Percentiles rank a stretch among this genome's conserved stretches.
Evolutionary conservation across 2,888 invertebrate species (phyloP).

Genomic region (Emesis furor): DNA sequence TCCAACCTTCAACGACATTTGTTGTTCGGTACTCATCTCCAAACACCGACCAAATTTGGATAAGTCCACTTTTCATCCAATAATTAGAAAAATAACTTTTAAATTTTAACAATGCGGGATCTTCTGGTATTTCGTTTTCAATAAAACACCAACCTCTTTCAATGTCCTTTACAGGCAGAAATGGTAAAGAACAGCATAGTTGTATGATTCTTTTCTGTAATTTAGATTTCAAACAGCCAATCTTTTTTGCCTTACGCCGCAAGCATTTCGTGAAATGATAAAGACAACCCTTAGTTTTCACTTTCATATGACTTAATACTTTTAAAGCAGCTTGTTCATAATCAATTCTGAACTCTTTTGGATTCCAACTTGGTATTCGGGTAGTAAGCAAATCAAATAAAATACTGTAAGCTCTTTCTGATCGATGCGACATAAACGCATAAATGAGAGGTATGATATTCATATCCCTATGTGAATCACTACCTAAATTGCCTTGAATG

Average conservation of each 20-base stretch:
- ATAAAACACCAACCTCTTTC: slow-evolving; percentile 5
- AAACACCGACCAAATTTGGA: slow-evolving; percentile 10
- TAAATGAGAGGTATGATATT: slow-evolving; percentile 12
- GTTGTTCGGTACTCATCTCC: background rate
- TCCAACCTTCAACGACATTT: slow-evolving; percentile 1
- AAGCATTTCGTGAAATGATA: background rate
- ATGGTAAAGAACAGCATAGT: background rate
- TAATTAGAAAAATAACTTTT: slow-evolving; percentile 10
- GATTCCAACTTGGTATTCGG: background rate
- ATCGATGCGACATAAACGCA: slow-evolving; percentile 3
- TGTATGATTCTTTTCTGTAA: slow-evolving; percentile 4
- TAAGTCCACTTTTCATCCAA: slow-evolving; percentile 5
- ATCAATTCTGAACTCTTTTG: no score
- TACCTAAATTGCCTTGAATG: slow-evolving; percentile 9
- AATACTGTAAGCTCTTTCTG: background rate
- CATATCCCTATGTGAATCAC: slow-evolving; percentile 9
- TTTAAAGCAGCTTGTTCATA: no score
- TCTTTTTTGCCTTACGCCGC: background rate
- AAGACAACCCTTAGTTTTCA: background rate
- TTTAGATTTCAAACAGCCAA: slow-evolving; percentile 6
- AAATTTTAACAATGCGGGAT: slow-evolving; percentile 6
- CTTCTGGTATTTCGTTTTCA: slow-evolving; percentile 14
- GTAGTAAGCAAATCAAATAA: slow-evolving; percentile 7
- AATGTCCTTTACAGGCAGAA: slow-evolving; percentile 14
- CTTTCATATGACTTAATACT: no score